A percentile compares a stretch with the other conserved stretches of the same genome.
phyloP scores from a whole-genome alignment of 2,113 vertebrate genomes.

The Plecotus auritus region DNA sequence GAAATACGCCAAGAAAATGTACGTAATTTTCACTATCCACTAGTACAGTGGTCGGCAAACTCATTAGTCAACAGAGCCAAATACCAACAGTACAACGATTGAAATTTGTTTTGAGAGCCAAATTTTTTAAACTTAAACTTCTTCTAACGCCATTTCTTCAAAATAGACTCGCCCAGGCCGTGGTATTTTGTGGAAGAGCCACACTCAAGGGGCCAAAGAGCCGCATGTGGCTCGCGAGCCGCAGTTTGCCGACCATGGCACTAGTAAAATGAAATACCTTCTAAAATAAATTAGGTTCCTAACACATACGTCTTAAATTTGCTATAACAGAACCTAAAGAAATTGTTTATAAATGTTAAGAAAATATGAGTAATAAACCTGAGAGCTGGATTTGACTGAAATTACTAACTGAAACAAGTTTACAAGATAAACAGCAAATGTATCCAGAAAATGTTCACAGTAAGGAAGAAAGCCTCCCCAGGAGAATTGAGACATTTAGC shows the following conservation, averaged over 20 bases:
- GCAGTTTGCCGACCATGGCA: background rate
- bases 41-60: background rate
- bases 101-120: too few relatives aligned
- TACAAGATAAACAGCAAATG: background rate
- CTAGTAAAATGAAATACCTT: background rate
- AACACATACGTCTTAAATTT: background rate
- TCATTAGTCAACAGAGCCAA: too few relatives aligned
- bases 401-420: background rate
- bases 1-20: background rate
- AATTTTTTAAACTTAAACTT: too few relatives aligned
- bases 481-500: conserved; percentile 36
- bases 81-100: too few relatives aligned
- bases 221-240: too few relatives aligned
- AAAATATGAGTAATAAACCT: conserved; percentile 19
- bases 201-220: too few relatives aligned
- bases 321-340: background rate
- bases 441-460: background rate
- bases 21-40: background rate
- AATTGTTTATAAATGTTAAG: conserved; percentile 2
- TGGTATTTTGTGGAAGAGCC: too few relatives aligned
- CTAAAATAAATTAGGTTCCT: background rate
- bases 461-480: background rate
- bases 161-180: too few relatives aligned
- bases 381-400: conserved; percentile 1
- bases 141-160: too few relatives aligned